These are phyloP conservation scores for Physella acuta DNA, from an alignment of 1,140 invertebrate genomes.

Conservation along the genomic window DNA sequence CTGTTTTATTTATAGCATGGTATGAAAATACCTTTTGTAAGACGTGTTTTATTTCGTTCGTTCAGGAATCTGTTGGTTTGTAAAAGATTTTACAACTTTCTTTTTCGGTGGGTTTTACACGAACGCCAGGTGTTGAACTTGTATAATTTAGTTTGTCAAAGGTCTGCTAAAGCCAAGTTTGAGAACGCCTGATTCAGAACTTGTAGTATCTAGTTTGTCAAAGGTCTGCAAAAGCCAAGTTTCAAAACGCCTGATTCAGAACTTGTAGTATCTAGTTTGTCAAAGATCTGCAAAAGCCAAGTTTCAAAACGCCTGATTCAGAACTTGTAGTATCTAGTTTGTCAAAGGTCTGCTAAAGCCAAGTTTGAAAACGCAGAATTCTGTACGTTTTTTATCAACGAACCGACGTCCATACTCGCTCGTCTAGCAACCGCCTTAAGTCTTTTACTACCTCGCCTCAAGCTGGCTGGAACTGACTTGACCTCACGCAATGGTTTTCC, in stretches of 20 bases:
- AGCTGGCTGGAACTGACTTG: neutral
- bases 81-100: too few relatives aligned
- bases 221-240: conserved; percentile 4
- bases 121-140: neutral
- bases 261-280: neutral
- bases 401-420: conserved; percentile 3
- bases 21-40: too few relatives aligned
- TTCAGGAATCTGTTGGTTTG: too few relatives aligned
- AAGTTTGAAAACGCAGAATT: neutral
- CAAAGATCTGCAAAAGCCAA: conserved; percentile 3
- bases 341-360: conserved; percentile 6
- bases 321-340: neutral
- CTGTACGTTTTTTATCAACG: neutral
- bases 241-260: neutral
- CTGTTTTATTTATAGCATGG: too few relatives aligned
- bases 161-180: conserved; percentile 7
- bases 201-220: neutral
- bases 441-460: neutral
- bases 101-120: too few relatives aligned
- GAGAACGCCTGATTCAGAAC: neutral
- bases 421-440: neutral
- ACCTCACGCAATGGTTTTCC: neutral
- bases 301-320: neutral
- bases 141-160: neutral
- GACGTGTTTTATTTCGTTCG: too few relatives aligned